Base-by-base conservation (phyloP, 2,888 invertebrate genomes). In the Icerya purchasi region DNA sequence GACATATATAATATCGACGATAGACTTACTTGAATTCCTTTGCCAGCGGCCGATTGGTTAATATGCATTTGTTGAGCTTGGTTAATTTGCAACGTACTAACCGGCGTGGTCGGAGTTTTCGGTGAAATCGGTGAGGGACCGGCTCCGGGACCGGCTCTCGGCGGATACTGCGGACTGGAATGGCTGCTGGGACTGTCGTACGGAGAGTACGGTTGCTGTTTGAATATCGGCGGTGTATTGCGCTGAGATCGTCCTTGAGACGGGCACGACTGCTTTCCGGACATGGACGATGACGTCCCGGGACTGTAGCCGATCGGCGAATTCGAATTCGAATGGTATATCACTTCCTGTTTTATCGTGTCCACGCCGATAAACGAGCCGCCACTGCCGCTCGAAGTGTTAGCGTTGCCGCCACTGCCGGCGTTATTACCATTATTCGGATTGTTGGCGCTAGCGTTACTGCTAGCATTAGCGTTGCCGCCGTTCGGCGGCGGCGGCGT, bases 41-140 rank as follows among this genome's bases (percentile, higher is more conserved):
- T 36, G 5, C 36, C 36, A 8, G 36, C 5, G n/a, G n/a, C n/a
- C 5, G 36, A 80, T 56, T 84, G 84, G 69, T 78, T 80, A 66
- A 91, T 84, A 72, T 90, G 89, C 71, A 90, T 73, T 71, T 89
- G 88, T 71, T 88, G 88, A 60, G 86, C 85, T 72, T 89, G 89
- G 69, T 84, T 85, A 76, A 90, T 86, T 72, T 89, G 88, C 65
- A 88, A 73, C 20, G 64, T 62, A 14, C 61, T 61, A 21, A 61
- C 56, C 5, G 52, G 18, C n/a, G 52, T 51, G 50, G 54, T 49
- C n/a, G 56, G 54, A 24, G 61, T 54, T 58, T 61, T 63, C 20
- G 57, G 54, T 49, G 63, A 53, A 8, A 58, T 52, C 18, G 55
- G 60, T n/a, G 53, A 36, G 22, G 62, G 60, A 22, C 36, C 50